Evolutionary conservation across 2,797 vertebrate genomes (phyloP).

Genomic region (Danio tinwini): DNA sequence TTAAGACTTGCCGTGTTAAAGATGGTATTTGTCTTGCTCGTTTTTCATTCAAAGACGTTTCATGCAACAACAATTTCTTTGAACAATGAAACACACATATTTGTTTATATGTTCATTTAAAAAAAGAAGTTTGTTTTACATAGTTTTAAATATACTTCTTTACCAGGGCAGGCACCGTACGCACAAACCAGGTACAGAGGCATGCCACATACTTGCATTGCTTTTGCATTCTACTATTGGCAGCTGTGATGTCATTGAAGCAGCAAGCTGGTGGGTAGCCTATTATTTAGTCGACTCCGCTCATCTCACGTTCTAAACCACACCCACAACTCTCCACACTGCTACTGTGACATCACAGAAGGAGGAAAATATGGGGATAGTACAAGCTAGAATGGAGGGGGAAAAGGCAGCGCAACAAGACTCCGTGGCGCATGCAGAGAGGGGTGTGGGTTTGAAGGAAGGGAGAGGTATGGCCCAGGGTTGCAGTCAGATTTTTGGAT

Average conservation of each 20-base stretch:
- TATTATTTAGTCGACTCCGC: conserved; percentile 14
- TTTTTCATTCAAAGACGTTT: conserved; percentile 78
- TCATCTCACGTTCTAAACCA: conserved; percentile 52
- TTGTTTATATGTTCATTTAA: conserved; percentile 84
- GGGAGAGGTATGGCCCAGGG: conserved; percentile 79
- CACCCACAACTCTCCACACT: conserved; percentile 66
- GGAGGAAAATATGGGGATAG: conserved; percentile 59
- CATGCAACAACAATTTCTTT: conserved; percentile 91
- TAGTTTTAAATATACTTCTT: conserved; percentile 71
- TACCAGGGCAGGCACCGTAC: conserved; percentile 88
- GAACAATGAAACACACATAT: conserved; percentile 86
- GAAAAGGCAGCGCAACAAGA: conserved; percentile 79
- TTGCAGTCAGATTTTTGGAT: conserved; percentile 80
- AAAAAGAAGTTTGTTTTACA: conserved; percentile 84
- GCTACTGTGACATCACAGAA: conserved; percentile 80
- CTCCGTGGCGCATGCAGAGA: conserved; percentile 83
- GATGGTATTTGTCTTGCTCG: conserved; percentile 61
- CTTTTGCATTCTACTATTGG: conserved; percentile 91
- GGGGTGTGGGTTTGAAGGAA: conserved; percentile 58
- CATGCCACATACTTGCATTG: conserved; percentile 92
- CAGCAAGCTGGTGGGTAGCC: conserved; percentile 67
- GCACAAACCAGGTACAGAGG: conserved; percentile 86
- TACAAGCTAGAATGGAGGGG: conserved; percentile 79
- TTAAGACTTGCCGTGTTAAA: conserved; percentile 71
- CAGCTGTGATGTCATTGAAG: conserved; percentile 84